Conservation (phyloP, 2,113 vertebrate species). For the Polypterus bichir region DNA sequence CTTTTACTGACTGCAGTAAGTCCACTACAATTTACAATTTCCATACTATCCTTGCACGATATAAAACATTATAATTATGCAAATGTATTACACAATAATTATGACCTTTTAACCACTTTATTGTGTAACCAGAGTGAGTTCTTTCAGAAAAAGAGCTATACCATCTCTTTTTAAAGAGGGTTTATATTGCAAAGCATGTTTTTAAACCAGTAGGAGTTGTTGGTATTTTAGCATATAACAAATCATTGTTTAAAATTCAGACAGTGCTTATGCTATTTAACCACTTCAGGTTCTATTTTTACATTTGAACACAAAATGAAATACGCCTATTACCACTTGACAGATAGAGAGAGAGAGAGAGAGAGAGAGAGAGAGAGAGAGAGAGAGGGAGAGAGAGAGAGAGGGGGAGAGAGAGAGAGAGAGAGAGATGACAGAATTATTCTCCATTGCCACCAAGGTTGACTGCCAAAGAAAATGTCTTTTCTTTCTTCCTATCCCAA, state of each 20-base stretch:
- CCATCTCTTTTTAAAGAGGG: background rate
- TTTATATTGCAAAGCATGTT: no score
- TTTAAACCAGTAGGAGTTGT: no score
- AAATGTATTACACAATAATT: constrained; percentile 61
- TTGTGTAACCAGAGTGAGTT: constrained; percentile 36
- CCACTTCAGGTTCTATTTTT: no score
- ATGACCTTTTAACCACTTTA: constrained; percentile 40
- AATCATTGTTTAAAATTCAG: no score
- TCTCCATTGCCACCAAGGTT: no score
- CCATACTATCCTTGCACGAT: constrained; percentile 40
- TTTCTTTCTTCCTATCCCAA: no score
- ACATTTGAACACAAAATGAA: background rate
- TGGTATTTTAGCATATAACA: no score
- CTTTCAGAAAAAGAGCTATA: constrained; percentile 24
- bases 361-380: background rate
- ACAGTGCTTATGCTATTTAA: no score
- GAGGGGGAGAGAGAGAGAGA: background rate
- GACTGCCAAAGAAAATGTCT: no score
- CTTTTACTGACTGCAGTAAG: constrained; percentile 47
- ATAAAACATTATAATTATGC: constrained; percentile 59
- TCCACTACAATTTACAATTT: constrained; percentile 62
- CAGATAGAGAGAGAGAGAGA: background rate
- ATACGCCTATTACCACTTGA: background rate
- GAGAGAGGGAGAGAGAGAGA: background rate
- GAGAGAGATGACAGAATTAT: background rate